phyloP scores from a whole-genome alignment of 2,113 vertebrate genomes.

The Percina caprodes region DNA sequence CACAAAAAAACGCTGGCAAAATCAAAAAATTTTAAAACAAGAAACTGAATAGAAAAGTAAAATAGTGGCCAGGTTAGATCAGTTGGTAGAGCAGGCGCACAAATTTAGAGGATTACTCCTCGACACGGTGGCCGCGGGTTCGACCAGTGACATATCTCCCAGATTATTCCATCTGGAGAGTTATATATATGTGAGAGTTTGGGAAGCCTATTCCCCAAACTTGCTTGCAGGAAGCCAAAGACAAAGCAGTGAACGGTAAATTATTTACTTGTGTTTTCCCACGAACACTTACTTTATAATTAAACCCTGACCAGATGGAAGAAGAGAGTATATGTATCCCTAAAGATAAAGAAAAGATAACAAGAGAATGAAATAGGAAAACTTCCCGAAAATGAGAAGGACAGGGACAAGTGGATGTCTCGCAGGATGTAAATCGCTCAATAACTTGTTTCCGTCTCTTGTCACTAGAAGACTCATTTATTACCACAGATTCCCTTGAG shows the following conservation, averaged over 20 bases:
- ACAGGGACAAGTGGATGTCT: constrained; percentile 12
- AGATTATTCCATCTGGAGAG: not conserved
- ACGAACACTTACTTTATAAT: not conserved
- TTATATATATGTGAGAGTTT: not conserved
- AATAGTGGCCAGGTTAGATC: too few relatives aligned
- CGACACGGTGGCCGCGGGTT: too few relatives aligned
- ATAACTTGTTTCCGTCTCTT: not conserved
- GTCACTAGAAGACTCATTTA: not conserved
- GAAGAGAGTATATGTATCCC: not conserved
- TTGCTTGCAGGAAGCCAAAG: not conserved
- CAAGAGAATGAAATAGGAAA: not conserved
- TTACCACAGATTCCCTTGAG: not conserved
- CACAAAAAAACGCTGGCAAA: not conserved
- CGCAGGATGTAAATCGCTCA: constrained; percentile 40
- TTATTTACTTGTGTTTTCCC: not conserved
- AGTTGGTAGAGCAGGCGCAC: too few relatives aligned
- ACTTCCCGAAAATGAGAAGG: constrained; percentile 23
- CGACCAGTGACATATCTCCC: too few relatives aligned
- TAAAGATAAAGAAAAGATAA: not conserved
- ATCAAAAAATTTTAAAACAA: too few relatives aligned
- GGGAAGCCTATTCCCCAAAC: not conserved
- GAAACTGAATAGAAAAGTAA: too few relatives aligned
- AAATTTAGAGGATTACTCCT: too few relatives aligned
- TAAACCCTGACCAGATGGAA: constrained; percentile 18
- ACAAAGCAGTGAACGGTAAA: not conserved